Base-by-base conservation (phyloP, 2,113 vertebrate species). In the Arvicanthis niloticus region DNA sequence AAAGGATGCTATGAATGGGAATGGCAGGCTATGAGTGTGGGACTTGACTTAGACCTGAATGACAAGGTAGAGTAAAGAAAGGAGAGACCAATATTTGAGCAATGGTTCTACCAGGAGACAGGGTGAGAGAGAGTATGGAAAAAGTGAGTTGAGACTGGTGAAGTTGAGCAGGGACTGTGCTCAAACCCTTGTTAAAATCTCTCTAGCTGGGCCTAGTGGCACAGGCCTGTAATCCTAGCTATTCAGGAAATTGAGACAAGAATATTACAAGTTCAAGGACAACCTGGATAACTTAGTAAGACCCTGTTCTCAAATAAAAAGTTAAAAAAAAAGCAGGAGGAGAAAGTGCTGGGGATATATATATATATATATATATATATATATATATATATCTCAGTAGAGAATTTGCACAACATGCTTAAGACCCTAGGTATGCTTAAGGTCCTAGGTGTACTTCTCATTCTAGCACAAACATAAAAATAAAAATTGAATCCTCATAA, bases 231-330 rank as follows among this genome's bases (percentile, higher is more conserved):
- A 88, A 70, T 53, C 67, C 31, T 87, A 88, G 67, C 85, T 53
- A n/a, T 21, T 53, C 65, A 88, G 85, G 85, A 88, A 88, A 88
- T 88, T 88, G 85, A 70, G 67, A 53, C 67, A 88, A 51, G 34
- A 70, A 48, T 48, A 87, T 70, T 70, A 53, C 67, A 72, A 68
- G 65, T 88, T 88, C 85, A 70, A 88, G 67, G 62, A 48, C 85
- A 88, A 88, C 21, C 37, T 17, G 31, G 19, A 34, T 37, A 88
- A 70, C 65, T 88, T 88, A 88, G 65, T 45, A 70, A 88, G 65
- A 70, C 85, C 85, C 65, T 88, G 85, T 88, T 45, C 34, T 70
- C 65, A 88, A 88, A 70, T 88, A 88, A 88, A 88, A 88, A 70
- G 19, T 70, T 53, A 31, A 24, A 48, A 62, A 70, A 65, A 62